phyloP scores from a whole-genome alignment of 1,140 invertebrate genomes.

The Musca vetustissima region DNA sequence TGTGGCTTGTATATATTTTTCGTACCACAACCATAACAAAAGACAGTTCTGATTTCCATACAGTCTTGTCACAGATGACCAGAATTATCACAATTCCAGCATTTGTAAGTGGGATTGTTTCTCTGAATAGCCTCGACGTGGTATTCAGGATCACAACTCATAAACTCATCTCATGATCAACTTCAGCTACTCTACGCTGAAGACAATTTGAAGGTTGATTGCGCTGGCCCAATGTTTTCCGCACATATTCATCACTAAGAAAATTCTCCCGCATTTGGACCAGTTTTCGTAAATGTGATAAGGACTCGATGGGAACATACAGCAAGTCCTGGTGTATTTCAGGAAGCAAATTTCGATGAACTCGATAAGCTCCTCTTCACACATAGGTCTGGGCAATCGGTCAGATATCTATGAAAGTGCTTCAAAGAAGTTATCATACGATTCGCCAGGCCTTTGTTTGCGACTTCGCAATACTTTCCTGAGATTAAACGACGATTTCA shows the following conservation, averaged over 20 bases:
- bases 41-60: neutral
- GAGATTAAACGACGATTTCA: neutral
- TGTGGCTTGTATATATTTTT: conserved; percentile 26
- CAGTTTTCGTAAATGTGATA: conserved; percentile 6
- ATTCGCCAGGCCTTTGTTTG: neutral
- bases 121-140: neutral
- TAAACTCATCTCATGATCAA: neutral
- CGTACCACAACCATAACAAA: conserved; percentile 25
- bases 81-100: conserved; percentile 12
- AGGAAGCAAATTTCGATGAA: neutral
- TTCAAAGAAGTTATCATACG: neutral
- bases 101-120: neutral
- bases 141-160: neutral
- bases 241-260: too few species aligned
- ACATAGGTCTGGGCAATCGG: neutral
- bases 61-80: conserved; percentile 22
- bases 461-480: neutral
- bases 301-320: conserved; percentile 8
- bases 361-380: conserved; percentile 4
- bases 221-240: neutral
- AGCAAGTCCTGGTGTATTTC: conserved; percentile 5
- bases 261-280: too few species aligned
- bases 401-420: neutral
- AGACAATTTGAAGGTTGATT: neutral
- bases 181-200: neutral